Evolutionary conservation across 2,113 vertebrate genomes (phyloP), one percentile per base, ranked within the genome.

Genomic region (Coturnix japonica): DNA sequence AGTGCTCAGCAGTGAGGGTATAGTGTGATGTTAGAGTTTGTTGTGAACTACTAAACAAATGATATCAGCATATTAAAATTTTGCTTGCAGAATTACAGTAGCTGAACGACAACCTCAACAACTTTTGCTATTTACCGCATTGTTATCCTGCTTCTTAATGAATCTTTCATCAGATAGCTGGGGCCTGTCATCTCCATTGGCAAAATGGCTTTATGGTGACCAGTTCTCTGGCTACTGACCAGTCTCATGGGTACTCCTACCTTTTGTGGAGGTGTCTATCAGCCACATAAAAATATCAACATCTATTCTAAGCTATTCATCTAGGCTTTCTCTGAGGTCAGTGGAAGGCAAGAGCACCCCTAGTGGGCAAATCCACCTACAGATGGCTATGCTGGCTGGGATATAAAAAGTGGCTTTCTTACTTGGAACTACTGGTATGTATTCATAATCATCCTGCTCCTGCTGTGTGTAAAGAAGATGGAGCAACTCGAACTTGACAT

Each of bases 391-490:
- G 35, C 14, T 51, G 65, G 10, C 43, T 30, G 66, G 44, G 43
- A 13, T 16, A 19, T 39, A 1, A 0, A n/a, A 18, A 28, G 39
- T 9, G 54, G 4, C 57, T 37, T 25, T 13, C 51, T 41, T 43
- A 6, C 22, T 10, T 2, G 3, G 39, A 65, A 19, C 47, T 64
- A 4, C 46, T 5, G 39, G 74, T 5, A 13, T 26, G 2, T 1
- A 18, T 13, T 46, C 63, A 4, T n/a, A 51, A 6, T 30, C 33
- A 20, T 39, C 35, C 70, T 37, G 67, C 13, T 7, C 33, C 41
- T 23, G 63, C n/a, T 6, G 43, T 16, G 21, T 0, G 46, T 9
- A 46, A 53, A 80, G 79, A 35, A 22, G 35, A 28, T 2, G 66
- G 60, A 47, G 51, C 19, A 33, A 4, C 12, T 8, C 11, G 25